Evolutionary conservation across 2,797 vertebrate species (phyloP).

Genomic region (Enteromius afrohamiltoni): DNA sequence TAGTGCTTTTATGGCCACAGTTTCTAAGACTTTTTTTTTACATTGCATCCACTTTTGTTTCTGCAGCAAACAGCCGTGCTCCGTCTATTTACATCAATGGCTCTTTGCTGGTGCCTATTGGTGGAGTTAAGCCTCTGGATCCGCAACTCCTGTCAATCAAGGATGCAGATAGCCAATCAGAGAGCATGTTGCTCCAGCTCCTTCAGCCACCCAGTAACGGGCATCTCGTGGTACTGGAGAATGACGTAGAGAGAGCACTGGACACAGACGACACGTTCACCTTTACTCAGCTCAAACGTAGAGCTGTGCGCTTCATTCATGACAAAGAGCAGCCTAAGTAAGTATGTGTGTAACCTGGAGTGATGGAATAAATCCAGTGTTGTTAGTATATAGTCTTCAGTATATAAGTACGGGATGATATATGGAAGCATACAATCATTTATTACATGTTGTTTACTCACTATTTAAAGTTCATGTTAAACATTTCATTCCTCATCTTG

Average conservation of each 20-base stretch:
- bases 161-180: conserved; percentile 66
- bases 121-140: conserved; percentile 74
- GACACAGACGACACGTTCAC: conserved; percentile 77
- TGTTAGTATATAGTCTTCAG: background rate
- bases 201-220: conserved; percentile 82
- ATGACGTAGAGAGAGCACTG: conserved; percentile 70
- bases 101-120: conserved; percentile 82
- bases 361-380: background rate
- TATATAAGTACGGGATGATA: background rate
- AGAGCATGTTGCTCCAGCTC: conserved; percentile 77
- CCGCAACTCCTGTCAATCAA: conserved; percentile 72
- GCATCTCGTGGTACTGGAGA: conserved; percentile 69
- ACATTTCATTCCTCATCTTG: background rate
- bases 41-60: conserved; percentile 14
- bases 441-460: background rate
- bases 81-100: conserved; percentile 75
- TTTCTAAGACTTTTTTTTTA: background rate
- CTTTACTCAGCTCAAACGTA: conserved; percentile 76
- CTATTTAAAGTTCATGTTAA: background rate
- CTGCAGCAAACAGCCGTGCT: conserved; percentile 74
- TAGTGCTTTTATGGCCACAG: background rate
- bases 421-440: conserved; percentile 13
- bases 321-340: conserved; percentile 83
- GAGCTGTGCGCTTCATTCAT: conserved; percentile 83
- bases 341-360: conserved; percentile 50